Evolutionary conservation across 2,797 vertebrate species (phyloP).

Genomic region (Meda fulgida): DNA sequence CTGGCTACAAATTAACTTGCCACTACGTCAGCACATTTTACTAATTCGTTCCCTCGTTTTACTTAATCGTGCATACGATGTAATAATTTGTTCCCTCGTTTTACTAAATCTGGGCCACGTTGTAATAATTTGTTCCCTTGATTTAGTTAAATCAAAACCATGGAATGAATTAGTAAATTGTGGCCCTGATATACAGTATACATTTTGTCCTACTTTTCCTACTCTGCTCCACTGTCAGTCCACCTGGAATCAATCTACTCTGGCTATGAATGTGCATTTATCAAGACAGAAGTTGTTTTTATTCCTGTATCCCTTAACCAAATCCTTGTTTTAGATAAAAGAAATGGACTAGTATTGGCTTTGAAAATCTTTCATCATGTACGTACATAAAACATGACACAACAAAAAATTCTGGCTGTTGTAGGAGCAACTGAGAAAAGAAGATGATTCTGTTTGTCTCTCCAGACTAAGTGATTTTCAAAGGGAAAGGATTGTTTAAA

Average conservation of each 20-base stretch:
- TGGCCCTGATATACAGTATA: not conserved
- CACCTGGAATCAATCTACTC: conserved; percentile 42
- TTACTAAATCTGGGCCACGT: accelerated
- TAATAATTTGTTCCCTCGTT: not conserved
- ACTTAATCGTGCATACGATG: not conserved
- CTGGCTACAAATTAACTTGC: not conserved
- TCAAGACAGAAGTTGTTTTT: conserved; percentile 43
- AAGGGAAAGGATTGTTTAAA: not conserved
- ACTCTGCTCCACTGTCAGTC: conserved; percentile 23
- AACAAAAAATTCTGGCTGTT: not conserved
- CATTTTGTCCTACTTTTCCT: not conserved
- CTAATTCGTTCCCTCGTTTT: not conserved
- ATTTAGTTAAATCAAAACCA: not conserved
- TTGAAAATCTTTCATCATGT: conserved; percentile 35
- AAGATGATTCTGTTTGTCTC: not conserved
- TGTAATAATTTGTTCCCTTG: not conserved
- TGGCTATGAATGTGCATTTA: conserved; percentile 34
- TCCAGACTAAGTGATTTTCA: not conserved
- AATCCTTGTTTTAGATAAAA: conserved; percentile 46
- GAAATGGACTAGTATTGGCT: conserved; percentile 6
- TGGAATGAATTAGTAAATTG: not conserved
- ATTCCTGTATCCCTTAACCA: conserved; percentile 32
- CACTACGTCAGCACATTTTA: not conserved
- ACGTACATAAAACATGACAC: conserved; percentile 24
- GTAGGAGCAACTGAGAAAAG: conserved; percentile 3